Evolutionary conservation across 2,797 vertebrate species (phyloP), one percentile per base, ranked within the genome.

Genomic region (Picus viridis): DNA sequence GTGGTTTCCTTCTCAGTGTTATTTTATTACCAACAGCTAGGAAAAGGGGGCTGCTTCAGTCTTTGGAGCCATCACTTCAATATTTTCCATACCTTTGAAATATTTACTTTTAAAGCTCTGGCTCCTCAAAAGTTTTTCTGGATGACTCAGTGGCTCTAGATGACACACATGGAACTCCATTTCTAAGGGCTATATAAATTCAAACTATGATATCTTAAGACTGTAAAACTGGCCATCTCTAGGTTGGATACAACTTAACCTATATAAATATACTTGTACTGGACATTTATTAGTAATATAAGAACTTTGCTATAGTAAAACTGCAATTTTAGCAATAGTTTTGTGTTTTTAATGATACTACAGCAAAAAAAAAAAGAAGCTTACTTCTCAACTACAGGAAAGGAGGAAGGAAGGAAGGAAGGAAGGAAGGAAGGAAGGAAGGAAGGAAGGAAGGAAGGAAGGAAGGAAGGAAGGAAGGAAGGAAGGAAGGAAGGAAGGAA

Each of bases 111-210:
- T 75, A 67, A 57, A 83, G 18, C 12, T 83, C 39, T 64, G 18
- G 23, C 17, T 41, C 17, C 32, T 43, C 23, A 14, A 34, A 75
- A 12, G 15, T 12, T 79, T 86, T 79, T 76, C 43, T 63, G n/a
- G 16, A 29, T 57, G 34, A 62, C 10, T 4, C 2, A 2, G 9
- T 9, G 76, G 19, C 43, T 79, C 30, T n/a, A 69, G 17, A 30
- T 30, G 8, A 22, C 5, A 73, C 8, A 29, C 0, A 0, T 27
- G 36, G 8, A 8, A n/a, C 8, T n/a, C 30, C 26, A 30, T 59
- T 77, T 58, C 17, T 79, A 56, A 39, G 7, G 36, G 12, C 63
- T 16, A 10, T 9, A 5, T 16, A 56, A 69, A 4, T 5, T 47
- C 43, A 67, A 73, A 86, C 7, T 67, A 3, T 14, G 16, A 7